Conservation (phyloP, 2,797 vertebrate species). For the Molossus molossus region DNA sequence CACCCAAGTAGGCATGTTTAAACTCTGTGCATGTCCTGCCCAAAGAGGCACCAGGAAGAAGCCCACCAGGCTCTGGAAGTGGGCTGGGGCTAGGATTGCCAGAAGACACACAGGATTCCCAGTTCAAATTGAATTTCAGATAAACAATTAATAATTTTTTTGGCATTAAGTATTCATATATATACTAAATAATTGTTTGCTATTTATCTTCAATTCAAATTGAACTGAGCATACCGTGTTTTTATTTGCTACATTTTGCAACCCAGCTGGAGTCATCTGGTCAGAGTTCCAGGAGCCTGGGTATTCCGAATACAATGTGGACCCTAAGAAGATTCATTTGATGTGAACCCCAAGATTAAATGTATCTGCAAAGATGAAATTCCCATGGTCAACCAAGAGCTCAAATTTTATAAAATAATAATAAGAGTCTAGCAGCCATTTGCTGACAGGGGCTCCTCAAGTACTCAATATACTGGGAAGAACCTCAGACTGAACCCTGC, state of each 20-base stretch:
- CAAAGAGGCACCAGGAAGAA: not conserved
- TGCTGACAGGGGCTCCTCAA: not conserved
- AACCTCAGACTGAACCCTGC: not conserved
- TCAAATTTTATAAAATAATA: not conserved
- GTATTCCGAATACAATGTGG: not conserved
- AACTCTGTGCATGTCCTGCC: not conserved
- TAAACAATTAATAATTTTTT: not conserved
- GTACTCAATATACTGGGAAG: not conserved
- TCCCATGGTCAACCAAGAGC: not conserved
- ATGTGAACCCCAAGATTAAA: not conserved
- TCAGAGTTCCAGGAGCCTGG: not conserved
- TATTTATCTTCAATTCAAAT: slow-evolving; percentile 21
- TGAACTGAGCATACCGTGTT: not conserved
- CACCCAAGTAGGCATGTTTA: not conserved
- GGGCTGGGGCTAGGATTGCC: not conserved
- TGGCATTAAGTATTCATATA: not conserved
- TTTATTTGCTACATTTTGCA: slow-evolving; percentile 38
- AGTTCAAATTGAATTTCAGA: slow-evolving; percentile 7
- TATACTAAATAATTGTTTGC: not conserved
- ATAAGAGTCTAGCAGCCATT: not conserved
- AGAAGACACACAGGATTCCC: not conserved
- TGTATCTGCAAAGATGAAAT: not conserved
- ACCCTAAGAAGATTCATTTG: not conserved
- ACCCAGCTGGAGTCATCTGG: not conserved
- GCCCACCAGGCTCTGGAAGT: not conserved